Evolutionary conservation across 35 echinoderm and acorn worm genomes (phyloP).

Genomic region (Heliocidaris tuberculata): DNA sequence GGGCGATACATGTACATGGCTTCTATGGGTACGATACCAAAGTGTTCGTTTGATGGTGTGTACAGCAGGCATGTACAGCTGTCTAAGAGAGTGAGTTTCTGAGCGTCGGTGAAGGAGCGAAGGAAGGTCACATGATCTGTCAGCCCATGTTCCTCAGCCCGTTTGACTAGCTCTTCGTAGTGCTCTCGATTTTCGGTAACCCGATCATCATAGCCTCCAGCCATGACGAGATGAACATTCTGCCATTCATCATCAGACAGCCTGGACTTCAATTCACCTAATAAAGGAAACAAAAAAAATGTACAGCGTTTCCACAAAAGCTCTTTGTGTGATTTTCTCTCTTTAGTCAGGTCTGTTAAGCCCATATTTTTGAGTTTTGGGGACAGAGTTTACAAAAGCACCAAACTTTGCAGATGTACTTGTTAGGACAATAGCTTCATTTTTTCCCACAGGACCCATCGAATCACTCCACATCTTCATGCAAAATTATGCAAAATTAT

Average conservation of each 20-base stretch:
- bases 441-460: too few species aligned
- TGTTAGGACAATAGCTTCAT: too few species aligned
- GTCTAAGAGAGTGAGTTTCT: constrained; percentile 80
- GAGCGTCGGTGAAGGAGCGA: constrained; percentile 84
- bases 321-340: neutral
- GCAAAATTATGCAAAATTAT: too few species aligned
- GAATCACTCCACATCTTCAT: too few species aligned
- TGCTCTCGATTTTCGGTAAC: constrained; percentile 93
- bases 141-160: constrained; percentile 62
- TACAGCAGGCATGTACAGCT: constrained; percentile 87
- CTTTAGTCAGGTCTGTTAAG: too few species aligned
- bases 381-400: too few species aligned
- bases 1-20: constrained; percentile 96
- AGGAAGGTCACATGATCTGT: constrained; percentile 79
- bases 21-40: constrained; percentile 96
- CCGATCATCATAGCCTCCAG: constrained; percentile 94
- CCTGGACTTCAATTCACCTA: constrained; percentile 66
- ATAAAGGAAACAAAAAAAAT: neutral
- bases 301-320: neutral
- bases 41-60: constrained; percentile 94
- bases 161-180: constrained; percentile 76
- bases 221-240: constrained; percentile 85
- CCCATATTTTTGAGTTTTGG: too few species aligned
- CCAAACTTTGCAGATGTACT: too few species aligned
- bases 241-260: constrained; percentile 63